Conservation (phyloP, 2,888 invertebrate species). For the Acleris holmiana region DNA sequence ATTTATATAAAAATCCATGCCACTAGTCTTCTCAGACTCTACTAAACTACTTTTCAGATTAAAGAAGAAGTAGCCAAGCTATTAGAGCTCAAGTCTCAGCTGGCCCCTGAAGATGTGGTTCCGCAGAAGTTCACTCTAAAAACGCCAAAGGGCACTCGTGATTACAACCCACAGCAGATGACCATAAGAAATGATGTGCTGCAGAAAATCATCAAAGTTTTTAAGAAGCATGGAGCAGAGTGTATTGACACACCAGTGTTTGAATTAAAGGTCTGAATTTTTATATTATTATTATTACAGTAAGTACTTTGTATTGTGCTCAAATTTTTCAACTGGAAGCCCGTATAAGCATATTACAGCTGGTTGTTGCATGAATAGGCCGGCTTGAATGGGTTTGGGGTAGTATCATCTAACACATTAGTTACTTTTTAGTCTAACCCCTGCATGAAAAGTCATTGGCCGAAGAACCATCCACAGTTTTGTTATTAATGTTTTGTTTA, state of each 20-base stretch:
- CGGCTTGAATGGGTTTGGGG: no score
- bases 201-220: conserved; percentile 93
- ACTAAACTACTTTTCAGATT: conserved; percentile 84
- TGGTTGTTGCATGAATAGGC: no score
- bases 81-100: conserved; percentile 90
- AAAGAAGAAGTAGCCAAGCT: conserved; percentile 93
- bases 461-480: no score
- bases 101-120: conserved; percentile 83
- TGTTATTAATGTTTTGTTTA: no score
- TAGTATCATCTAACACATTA: no score
- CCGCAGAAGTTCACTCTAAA: conserved; percentile 94
- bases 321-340: no score
- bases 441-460: no score
- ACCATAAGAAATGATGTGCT: conserved; percentile 93
- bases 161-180: conserved; percentile 98
- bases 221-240: conserved; percentile 98
- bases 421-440: no score
- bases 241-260: conserved; percentile 99
- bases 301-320: background rate
- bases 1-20: no score
- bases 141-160: conserved; percentile 97
- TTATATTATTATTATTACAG: no score
- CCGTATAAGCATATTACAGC: no score
- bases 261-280: conserved; percentile 92
- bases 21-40: background rate